Evolutionary conservation across 2,888 invertebrate genomes (phyloP).

Genomic region (Dryobota labecula): DNA sequence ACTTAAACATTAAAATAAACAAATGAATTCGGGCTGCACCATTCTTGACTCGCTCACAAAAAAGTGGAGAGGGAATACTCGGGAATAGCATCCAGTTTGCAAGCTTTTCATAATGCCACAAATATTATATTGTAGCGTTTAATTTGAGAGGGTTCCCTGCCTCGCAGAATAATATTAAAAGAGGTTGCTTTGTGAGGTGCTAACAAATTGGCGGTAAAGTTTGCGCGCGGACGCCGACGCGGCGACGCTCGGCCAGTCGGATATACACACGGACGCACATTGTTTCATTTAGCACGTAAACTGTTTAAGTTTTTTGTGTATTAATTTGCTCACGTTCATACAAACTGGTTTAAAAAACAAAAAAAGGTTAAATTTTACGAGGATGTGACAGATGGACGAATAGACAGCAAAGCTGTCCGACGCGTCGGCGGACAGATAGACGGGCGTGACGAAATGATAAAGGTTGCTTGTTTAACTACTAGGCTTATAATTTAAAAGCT

Average conservation of each 20-base stretch:
- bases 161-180: conserved; percentile 80
- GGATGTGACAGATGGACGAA: background rate
- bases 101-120: conserved; percentile 69
- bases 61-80: conserved; percentile 52
- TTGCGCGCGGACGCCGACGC: conserved; percentile 64
- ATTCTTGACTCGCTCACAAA: conserved; percentile 41
- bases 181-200: conserved; percentile 84
- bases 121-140: conserved; percentile 78
- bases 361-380: no score
- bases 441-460: background rate
- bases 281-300: background rate
- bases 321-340: background rate
- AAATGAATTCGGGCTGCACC: conserved; percentile 36
- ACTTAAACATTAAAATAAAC: conserved; percentile 22
- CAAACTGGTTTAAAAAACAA: no score
- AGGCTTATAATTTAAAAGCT: no score
- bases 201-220: conserved; percentile 83
- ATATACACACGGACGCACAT: conserved; percentile 35
- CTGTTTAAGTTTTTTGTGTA: background rate
- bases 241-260: conserved; percentile 51
- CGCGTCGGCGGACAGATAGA: no score
- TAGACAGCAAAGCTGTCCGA: background rate
- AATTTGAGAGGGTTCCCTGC: conserved; percentile 78
- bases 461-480: background rate
- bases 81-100: conserved; percentile 58